phyloP scores from a whole-genome alignment of 2,113 vertebrate species.

The Calyptommatus sinebrachiatus region DNA sequence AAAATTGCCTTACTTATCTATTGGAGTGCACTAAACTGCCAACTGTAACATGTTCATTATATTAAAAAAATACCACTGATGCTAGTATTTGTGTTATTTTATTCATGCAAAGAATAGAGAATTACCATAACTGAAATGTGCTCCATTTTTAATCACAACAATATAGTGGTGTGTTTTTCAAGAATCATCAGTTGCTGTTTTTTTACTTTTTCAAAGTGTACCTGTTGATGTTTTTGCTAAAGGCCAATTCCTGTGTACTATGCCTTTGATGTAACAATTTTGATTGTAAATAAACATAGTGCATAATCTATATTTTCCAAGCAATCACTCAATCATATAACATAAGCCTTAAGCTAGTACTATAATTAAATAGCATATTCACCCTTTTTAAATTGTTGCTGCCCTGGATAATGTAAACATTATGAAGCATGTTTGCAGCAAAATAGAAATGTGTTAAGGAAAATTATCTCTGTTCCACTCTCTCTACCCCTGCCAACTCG shows the following conservation, averaged over 20 bases:
- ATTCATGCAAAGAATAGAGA: conserved; percentile 56
- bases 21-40: conserved; percentile 69
- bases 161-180: conserved; percentile 66
- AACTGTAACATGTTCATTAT: conserved; percentile 72
- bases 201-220: conserved; percentile 59
- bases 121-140: conserved; percentile 48
- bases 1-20: conserved; percentile 75
- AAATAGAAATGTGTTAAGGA: too few relatives aligned
- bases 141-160: conserved; percentile 68
- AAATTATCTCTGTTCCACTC: too few relatives aligned
- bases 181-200: conserved; percentile 65
- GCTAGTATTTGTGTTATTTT: conserved; percentile 62
- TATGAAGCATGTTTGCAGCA: conserved; percentile 3
- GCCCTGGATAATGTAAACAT: conserved; percentile 22
- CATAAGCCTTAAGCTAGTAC: conserved; percentile 43
- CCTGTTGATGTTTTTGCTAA: conserved; percentile 52
- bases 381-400: conserved; percentile 20
- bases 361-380: conserved; percentile 37
- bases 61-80: conserved; percentile 64
- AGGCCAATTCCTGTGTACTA: conserved; percentile 56
- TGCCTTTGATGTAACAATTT: conserved; percentile 32
- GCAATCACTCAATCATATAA: conserved; percentile 42
- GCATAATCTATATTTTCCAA: conserved; percentile 47
- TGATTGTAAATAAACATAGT: conserved; percentile 56
- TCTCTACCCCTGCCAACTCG: neutral